Base-by-base conservation (phyloP, 2,888 invertebrate genomes). In the Orthosia gracilis region DNA sequence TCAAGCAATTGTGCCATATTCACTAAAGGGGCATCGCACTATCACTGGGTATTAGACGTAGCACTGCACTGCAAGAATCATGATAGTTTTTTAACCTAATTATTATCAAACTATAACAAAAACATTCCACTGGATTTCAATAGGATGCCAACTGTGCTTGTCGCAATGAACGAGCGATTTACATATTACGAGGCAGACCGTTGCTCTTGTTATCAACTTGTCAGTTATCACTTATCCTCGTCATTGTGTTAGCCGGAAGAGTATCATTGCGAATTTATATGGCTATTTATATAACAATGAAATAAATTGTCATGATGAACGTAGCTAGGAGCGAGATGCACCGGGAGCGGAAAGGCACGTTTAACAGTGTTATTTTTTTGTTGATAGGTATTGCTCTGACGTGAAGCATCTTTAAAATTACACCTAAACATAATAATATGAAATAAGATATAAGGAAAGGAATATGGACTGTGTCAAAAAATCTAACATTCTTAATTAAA, bases 191-290 rank as follows among this genome's bases (percentile, higher is more conserved):
- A 58, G 67, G 23, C 21, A 45, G 31, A 11, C 18, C 49, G 18
- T 49, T 52, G 47, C 49, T 73, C 26, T 52, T 54, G 78, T 45
- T 78, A 72, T 58, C 78, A 78, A 78, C 52, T 72, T 72, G 77
- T 71, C 78, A 62, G 61, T 66, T 50, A 68, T 69, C 57, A 71
- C 69, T 64, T 77, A 65, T 70, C n/a, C 50, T 65, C 21, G 50
- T 55, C 61, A 71, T 62, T 78, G 66, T 78, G 23, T 59, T 23
- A 26, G 62, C 49, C 66, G 78, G 78, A 78, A 58, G 73, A n/a
- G 52, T 40, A 17, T 49, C 45, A 45, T 78, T 78, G 67, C 54
- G 63, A 67, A 78, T 67, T 64, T 64, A 68, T 64, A 21, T 7
- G 31, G 47, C 47, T 54, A 67, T 65, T 69, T 66, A 23, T 65